A percentile compares a stretch with the other conserved stretches of the same genome.
Evolutionary conservation across 2,888 invertebrate genomes (phyloP).

Genomic region (Mimachlamys varia): DNA sequence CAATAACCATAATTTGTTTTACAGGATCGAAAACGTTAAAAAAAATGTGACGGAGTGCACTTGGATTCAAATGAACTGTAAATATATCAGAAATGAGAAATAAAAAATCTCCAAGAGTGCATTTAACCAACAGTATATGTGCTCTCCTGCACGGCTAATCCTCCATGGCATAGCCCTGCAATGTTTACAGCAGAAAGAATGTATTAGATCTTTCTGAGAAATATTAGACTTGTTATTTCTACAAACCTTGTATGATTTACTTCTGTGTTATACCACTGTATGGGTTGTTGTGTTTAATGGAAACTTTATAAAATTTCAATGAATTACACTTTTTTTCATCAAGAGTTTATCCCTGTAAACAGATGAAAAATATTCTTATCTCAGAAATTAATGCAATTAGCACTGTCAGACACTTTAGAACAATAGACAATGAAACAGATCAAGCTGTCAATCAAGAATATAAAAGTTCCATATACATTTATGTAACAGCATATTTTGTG

Average conservation of each 20-base stretch:
- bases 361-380: not conserved
- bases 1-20: slow-evolving; percentile 31
- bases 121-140: not conserved
- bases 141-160: not conserved
- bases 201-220: not conserved
- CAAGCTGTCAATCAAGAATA: no score
- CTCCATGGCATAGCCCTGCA: not conserved
- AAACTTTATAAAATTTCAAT: not conserved
- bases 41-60: not conserved
- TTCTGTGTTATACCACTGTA: not conserved
- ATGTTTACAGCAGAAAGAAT: not conserved
- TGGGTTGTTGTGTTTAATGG: no score
- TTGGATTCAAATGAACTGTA: not conserved
- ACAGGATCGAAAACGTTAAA: not conserved
- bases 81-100: not conserved
- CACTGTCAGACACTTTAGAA: not conserved
- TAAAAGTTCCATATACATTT: no score
- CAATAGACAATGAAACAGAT: no score
- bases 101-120: not conserved
- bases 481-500: no score
- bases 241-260: not conserved
- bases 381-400: not conserved
- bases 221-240: not conserved
- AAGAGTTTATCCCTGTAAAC: not conserved
- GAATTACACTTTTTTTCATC: not conserved